Evolutionary conservation across 2,888 invertebrate genomes (phyloP).

Genomic region (Macrosoma leucophasiata): DNA sequence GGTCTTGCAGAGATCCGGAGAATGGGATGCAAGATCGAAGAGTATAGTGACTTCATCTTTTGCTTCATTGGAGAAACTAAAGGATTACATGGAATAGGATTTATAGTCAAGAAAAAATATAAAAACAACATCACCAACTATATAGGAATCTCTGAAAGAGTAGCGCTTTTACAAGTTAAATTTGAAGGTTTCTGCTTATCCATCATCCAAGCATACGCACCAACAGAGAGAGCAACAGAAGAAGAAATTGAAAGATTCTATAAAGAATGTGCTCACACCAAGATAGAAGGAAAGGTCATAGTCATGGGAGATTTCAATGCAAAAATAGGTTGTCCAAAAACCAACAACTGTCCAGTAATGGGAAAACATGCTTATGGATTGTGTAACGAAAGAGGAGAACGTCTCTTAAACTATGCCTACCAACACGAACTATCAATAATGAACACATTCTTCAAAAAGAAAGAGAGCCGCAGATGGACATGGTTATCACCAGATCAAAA

Average conservation of each 20-base stretch:
- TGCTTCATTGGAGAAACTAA: constrained; percentile 25
- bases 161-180: constrained; percentile 9
- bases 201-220: constrained; percentile 8
- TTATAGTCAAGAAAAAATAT: constrained; percentile 1
- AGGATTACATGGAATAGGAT: constrained; percentile 20
- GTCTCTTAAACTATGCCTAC: constrained; percentile 18
- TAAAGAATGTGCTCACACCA: constrained; percentile 2
- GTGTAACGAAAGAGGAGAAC: constrained; percentile 21
- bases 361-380: constrained; percentile 17
- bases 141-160: constrained; percentile 13
- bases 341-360: not conserved
- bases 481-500: constrained; percentile 17
- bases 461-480: constrained; percentile 12
- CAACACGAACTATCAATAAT: constrained; percentile 21
- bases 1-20: constrained; percentile 25
- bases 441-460: constrained; percentile 19
- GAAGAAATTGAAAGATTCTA: constrained; percentile 10
- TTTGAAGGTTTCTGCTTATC: constrained; percentile 4
- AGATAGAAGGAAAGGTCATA: constrained; percentile 2
- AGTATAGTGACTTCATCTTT: constrained; percentile 24
- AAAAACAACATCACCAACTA: constrained; percentile 3
- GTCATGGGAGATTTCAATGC: constrained; percentile 10
- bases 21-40: constrained; percentile 25
- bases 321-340: constrained; percentile 6
- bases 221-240: constrained; percentile 7